These are phyloP conservation scores for Drosophila asahinai DNA, from an alignment of 1,140 invertebrate genomes.

Conservation along the genomic window DNA sequence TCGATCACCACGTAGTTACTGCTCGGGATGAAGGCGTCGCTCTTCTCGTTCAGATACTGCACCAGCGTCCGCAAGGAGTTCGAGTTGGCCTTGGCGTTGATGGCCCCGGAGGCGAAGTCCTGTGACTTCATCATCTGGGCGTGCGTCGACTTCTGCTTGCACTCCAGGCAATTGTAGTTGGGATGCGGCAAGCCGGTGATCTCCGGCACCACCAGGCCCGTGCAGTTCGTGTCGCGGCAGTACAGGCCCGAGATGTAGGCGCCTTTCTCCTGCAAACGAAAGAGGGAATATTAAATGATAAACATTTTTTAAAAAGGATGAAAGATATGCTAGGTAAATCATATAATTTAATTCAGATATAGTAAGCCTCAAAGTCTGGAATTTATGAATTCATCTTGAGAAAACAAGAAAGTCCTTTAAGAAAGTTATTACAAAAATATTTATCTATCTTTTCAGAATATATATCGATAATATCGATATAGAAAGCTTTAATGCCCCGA, in stretches of 20 bases:
- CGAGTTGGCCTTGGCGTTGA: conserved; percentile 78
- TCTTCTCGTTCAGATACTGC: conserved; percentile 79
- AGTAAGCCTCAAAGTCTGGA: no score
- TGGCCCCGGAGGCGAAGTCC: conserved; percentile 78
- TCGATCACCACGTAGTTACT: conserved; percentile 79
- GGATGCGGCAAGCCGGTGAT: conserved; percentile 77
- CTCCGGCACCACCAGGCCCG: conserved; percentile 78
- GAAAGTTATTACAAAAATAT: no score
- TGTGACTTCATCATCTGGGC: conserved; percentile 81
- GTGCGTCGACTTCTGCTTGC: conserved; percentile 81
- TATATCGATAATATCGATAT: no score
- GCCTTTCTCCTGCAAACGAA: conserved; percentile 68
- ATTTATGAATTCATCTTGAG: no score
- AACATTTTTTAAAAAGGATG: no score
- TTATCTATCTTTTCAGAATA: no score
- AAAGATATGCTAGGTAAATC: no score
- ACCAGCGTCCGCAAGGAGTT: conserved; percentile 75
- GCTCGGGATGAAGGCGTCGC: conserved; percentile 73
- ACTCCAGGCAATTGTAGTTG: conserved; percentile 79
- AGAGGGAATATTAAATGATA: not conserved
- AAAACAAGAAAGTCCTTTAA: no score
- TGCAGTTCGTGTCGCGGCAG: conserved; percentile 78
- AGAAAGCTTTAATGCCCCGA: no score
- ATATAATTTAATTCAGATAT: no score
- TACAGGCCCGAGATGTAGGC: conserved; percentile 78